These are phyloP conservation scores for Centroberyx gerrardi DNA, from an alignment of 2,797 vertebrate species.

Conservation along the genomic window DNA sequence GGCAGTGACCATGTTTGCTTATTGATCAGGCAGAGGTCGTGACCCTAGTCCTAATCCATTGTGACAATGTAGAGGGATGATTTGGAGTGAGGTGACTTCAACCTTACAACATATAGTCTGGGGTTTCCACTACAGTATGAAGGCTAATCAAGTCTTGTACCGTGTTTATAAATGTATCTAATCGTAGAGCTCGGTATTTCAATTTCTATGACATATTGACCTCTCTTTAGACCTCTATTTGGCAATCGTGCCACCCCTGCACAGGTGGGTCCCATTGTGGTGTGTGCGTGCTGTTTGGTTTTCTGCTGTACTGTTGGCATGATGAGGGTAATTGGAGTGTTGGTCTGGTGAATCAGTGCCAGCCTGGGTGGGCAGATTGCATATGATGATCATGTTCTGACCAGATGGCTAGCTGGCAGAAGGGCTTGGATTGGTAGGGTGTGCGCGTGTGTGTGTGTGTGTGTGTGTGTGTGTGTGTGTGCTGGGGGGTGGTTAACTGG, in stretches of 20 bases:
- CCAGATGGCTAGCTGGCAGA: constrained; percentile 86
- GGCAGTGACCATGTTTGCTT: constrained; percentile 62
- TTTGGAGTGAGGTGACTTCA: constrained; percentile 59
- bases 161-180: constrained; percentile 58
- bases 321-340: constrained; percentile 87
- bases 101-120: constrained; percentile 51
- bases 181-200: constrained; percentile 51
- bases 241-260: constrained; percentile 61
- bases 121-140: constrained; percentile 29
- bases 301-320: constrained; percentile 81
- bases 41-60: constrained; percentile 69
- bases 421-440: constrained; percentile 56
- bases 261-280: constrained; percentile 77
- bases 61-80: constrained; percentile 74
- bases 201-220: constrained; percentile 59
- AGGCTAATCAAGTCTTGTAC: constrained; percentile 44
- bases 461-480: constrained; percentile 14
- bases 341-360: constrained; percentile 88
- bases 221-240: constrained; percentile 52
- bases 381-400: constrained; percentile 88
- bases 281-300: constrained; percentile 57
- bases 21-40: constrained; percentile 72
- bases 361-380: constrained; percentile 85
- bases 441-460: constrained; percentile 59
- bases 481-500: constrained; percentile 44